Evolutionary conservation across 2,113 vertebrate species (phyloP).

Genomic region (Pygoscelis antarcticus): DNA sequence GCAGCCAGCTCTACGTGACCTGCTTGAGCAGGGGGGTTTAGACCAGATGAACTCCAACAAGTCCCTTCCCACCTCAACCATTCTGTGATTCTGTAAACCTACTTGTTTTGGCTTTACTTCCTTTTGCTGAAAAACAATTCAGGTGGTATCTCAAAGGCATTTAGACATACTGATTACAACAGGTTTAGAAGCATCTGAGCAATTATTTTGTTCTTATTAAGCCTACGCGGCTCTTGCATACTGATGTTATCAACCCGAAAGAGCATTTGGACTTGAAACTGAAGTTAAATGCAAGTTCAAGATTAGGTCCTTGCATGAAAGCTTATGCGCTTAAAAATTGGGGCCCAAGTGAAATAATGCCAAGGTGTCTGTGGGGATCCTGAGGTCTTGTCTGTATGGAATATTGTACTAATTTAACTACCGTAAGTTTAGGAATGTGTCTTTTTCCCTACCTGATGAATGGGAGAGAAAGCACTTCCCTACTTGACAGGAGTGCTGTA

Average conservation of each 20-base stretch:
- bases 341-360: background rate
- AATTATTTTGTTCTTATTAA: background rate
- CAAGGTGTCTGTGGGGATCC: background rate
- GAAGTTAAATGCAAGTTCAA: background rate
- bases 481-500: background rate
- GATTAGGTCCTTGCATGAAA: background rate
- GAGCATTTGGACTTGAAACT: background rate
- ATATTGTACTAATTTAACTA: background rate
- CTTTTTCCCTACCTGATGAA: background rate
- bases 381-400: background rate
- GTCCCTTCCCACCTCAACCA: background rate
- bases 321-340: background rate
- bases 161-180: background rate
- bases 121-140: background rate
- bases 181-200: background rate
- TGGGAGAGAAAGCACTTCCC: background rate
- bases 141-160: background rate
- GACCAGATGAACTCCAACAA: background rate
- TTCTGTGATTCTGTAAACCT: background rate
- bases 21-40: background rate
- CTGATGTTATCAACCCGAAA: background rate
- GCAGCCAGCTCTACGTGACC: background rate
- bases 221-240: background rate
- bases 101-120: background rate
- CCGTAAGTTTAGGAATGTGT: background rate